Evolutionary conservation across 2,888 invertebrate genomes (phyloP), one percentile per base, ranked within the genome.

Genomic region (Athalia circularis): DNA sequence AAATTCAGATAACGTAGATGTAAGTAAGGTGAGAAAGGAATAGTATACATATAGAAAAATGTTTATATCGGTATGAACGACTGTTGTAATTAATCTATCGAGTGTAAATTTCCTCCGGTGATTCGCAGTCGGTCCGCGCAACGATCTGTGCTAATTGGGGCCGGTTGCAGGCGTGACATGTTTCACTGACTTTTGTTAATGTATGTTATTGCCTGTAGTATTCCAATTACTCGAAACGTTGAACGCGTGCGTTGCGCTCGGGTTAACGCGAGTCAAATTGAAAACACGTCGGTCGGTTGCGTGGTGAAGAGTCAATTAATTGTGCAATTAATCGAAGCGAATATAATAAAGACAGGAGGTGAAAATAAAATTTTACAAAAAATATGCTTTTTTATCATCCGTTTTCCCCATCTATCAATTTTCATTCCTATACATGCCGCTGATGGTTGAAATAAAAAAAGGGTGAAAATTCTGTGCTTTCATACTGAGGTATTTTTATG

Each of bases 151-250:
- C 57, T 72, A 72, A 72, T 72, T 72, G 72, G 72, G 13, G 11
- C 13, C 72, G 57, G 59, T 7, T 29, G 29, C 45, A 59, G 72
- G 47, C 72, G 47, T 72, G 59, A 57, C 59, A 45, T 47, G 72
- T 72, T 72, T 72, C 59, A 72, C 59, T 72, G 72, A 50, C 48
- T 64, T 64, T 75, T 52, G 75, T 75, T 64, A 75, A 75, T 75
- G 75, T 75, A 62, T 64, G 62, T 75, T 75, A 64, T 75, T 57
- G 75, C 62, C 75, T 48, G 62, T 50, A 75, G 64, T 61, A 75
- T 75, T 75, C 75, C 75, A 75, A 75, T 75, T 75, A 75, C 52
- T 75, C 64, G 75, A 64, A 75, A 75, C 75, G 64, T 64, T 75
- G 75, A 75, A 64, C 75, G 57, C 59, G 68, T 54, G 57, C 47